Evolutionary conservation across 2,113 vertebrate species (phyloP).

Genomic region (Cyprinodon brontotheroides): DNA sequence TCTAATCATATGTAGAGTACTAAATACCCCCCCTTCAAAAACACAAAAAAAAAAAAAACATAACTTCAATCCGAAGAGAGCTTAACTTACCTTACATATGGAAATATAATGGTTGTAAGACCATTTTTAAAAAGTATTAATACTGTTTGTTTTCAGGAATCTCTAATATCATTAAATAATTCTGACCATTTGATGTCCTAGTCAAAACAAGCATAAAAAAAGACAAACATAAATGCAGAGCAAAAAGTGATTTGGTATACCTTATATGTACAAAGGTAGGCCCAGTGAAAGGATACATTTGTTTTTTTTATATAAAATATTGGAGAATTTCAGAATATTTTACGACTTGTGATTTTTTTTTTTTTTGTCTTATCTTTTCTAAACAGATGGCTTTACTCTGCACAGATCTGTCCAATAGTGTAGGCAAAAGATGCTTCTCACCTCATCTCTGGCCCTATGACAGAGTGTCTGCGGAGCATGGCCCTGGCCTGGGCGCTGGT

Average conservation of each 20-base stretch:
- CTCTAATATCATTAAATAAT: not conserved
- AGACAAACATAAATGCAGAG: not conserved
- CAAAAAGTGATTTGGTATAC: not conserved
- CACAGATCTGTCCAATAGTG: not conserved
- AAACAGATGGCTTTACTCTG: not conserved
- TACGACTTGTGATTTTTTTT: not conserved
- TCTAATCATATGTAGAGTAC: no score
- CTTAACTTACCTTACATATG: not conserved
- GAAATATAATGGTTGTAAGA: conserved; percentile 7
- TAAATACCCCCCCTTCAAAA: no score
- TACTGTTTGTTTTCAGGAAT: not conserved
- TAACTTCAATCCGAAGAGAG: conserved; percentile 11
- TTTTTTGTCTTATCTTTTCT: not conserved
- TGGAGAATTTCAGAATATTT: not conserved
- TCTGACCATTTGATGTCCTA: no score
- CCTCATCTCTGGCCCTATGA: conserved; percentile 92
- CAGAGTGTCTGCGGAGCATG: conserved; percentile 92
- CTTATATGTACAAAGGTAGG: not conserved
- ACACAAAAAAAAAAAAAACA: no score
- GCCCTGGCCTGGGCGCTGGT: conserved; percentile 89
- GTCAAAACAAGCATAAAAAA: not conserved
- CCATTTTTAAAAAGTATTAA: not conserved
- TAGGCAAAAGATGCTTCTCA: conserved; percentile 70
- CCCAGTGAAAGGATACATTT: not conserved
- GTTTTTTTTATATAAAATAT: not conserved